These are phyloP conservation scores for Adineta ricciae DNA, from an alignment of 2,888 invertebrate species.

Conservation along the genomic window DNA sequence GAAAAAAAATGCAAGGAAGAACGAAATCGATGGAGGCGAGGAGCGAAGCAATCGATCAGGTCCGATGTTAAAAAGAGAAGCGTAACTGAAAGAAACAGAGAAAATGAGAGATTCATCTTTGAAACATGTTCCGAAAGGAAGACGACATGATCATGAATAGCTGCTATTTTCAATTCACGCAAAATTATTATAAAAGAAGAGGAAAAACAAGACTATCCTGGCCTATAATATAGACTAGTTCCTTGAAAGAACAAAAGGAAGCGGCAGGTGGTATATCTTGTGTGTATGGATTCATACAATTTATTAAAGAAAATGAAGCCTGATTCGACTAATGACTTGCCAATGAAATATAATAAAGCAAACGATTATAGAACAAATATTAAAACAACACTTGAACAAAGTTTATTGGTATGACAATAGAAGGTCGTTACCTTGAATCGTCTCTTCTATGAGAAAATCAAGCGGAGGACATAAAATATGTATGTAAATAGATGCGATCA, in stretches of 20 bases:
- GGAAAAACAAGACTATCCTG: not conserved
- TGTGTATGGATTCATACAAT: not conserved
- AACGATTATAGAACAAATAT: not conserved
- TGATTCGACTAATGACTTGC: not conserved
- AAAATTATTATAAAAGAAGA: not conserved
- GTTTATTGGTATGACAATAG: not conserved
- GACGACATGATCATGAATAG: not conserved
- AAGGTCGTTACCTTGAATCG: not conserved
- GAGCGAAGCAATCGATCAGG: not conserved
- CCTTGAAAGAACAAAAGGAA: not conserved
- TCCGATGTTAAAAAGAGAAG: not conserved
- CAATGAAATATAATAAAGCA: not conserved
- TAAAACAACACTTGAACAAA: not conserved
- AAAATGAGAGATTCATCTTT: not conserved
- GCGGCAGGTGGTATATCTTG: not conserved
- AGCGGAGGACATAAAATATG: not conserved
- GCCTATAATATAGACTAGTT: not conserved
- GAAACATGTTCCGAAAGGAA: not conserved
- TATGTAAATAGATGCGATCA: not conserved
- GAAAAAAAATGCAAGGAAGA: not conserved
- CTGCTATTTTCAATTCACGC: not conserved
- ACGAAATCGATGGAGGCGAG: not conserved
- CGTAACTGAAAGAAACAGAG: not conserved
- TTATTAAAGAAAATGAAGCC: not conserved
- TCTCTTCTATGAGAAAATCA: not conserved